Conservation (phyloP, 64 coral and sea anemone species). For the Pachyseris speciosa region DNA sequence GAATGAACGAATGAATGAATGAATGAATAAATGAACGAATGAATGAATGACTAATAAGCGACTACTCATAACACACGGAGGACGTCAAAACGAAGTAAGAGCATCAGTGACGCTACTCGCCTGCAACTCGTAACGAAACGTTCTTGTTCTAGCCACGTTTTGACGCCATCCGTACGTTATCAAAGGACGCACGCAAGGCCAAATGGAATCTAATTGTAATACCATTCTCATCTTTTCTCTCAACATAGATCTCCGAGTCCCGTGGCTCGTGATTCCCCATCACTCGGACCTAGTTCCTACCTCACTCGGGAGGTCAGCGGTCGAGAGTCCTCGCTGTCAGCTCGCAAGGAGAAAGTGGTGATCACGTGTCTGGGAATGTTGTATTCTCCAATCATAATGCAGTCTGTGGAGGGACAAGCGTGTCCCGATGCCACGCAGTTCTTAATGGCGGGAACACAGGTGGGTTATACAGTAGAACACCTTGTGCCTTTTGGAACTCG, state of each 20-base stretch:
- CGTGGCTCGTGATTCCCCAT: background rate
- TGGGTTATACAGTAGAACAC: background rate
- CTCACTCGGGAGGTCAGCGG: slow-evolving; percentile 7
- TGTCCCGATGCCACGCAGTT: slow-evolving; percentile 85
- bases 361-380: slow-evolving; percentile 82
- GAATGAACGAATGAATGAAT: too few relatives aligned
- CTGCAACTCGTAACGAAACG: too few relatives aligned
- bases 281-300: background rate
- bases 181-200: too few relatives aligned
- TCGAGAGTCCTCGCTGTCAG: slow-evolving; percentile 32
- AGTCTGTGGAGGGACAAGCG: slow-evolving; percentile 64
- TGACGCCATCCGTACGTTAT: too few relatives aligned
- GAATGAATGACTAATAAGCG: too few relatives aligned
- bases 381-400: slow-evolving; percentile 83
- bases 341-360: slow-evolving; percentile 61
- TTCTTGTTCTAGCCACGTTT: too few relatives aligned
- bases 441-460: slow-evolving; percentile 82
- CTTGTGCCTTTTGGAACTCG: background rate
- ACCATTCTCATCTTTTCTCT: too few relatives aligned
- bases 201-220: too few relatives aligned
- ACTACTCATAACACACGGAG: too few relatives aligned
- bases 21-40: too few relatives aligned
- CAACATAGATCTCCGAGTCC: slow-evolving; percentile 60
- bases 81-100: too few relatives aligned
- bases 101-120: too few relatives aligned